phyloP scores from a whole-genome alignment of 2,113 vertebrate species.

The Rhinopomastus cyanomelas region DNA sequence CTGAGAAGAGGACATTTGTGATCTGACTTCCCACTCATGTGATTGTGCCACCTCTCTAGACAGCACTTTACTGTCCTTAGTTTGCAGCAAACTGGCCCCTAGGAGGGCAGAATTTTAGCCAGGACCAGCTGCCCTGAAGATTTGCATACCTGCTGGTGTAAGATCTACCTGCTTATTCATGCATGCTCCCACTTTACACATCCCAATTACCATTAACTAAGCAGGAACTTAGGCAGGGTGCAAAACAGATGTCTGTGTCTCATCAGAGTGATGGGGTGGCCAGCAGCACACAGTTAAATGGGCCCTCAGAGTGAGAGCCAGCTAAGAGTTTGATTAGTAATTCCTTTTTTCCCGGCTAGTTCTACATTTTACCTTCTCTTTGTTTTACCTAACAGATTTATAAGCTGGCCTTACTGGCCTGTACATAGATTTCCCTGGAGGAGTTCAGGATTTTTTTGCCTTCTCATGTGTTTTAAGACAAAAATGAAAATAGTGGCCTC shows the following conservation, averaged over 20 bases:
- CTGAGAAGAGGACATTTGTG: background rate
- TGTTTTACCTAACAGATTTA: background rate
- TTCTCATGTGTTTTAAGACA: background rate
- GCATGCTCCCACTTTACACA: background rate
- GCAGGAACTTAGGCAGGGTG: constrained; percentile 37
- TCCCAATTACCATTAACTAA: constrained; percentile 34
- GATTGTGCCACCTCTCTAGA: background rate
- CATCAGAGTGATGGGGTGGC: background rate
- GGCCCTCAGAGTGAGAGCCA: background rate
- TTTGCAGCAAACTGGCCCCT: background rate
- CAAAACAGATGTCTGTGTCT: constrained; percentile 35
- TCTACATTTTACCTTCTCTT: background rate
- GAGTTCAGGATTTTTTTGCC: background rate
- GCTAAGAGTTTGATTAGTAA: background rate
- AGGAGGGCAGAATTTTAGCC: background rate
- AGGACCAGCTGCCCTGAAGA: constrained; percentile 12
- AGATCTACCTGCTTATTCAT: constrained; percentile 51
- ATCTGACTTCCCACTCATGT: background rate
- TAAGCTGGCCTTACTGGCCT: background rate
- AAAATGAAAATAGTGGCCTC: background rate
- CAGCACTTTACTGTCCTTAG: background rate
- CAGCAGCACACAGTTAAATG: background rate
- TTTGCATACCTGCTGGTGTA: constrained; percentile 21
- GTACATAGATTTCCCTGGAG: background rate
- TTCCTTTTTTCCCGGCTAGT: background rate